Evolutionary conservation across 2,888 invertebrate species (phyloP), one percentile per base, ranked within the genome.

Genomic region (Dicranocentrus wangi): DNA sequence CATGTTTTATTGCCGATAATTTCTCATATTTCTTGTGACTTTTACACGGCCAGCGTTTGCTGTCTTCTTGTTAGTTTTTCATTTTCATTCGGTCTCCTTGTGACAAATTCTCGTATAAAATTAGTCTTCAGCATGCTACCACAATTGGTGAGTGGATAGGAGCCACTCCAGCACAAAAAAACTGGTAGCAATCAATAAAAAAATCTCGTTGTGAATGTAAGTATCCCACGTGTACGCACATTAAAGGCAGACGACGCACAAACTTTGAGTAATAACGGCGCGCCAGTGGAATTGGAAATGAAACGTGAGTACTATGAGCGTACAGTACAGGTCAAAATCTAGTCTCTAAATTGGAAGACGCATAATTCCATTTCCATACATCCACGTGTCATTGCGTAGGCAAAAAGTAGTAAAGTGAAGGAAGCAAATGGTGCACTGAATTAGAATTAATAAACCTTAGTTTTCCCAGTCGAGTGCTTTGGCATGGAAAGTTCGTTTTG

Each of bases 321-420:
- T 10, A 47, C n/a, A 47, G 47, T 47, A 21, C 7, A 13, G 47
- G 47, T 47, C n/a, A n/a, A n/a, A 47, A n/a, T 47, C 47, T 47
- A 3, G 47, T 47, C 2, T n/a, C 10, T n/a, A 21, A 17, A 21
- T 8, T 47, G 47, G 47, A 47, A 47, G 15, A 10, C 21, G 19
- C 7, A 21, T 5, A 13, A 21, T 60, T 60, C 19, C n/a, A 15
- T 27, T 60, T 53, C 32, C 28, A 17, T 19, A n/a, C 55, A n/a
- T 27, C 47, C 77, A 78, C 77, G 77, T 78, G 77, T 78, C 77
- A 69, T 42, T 78, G 77, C 70, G 77, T 78, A 78, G 70, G 70
- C 65, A 53, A 25, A 43, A 66, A 55, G 19, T 55, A n/a, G 13
- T 58, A 51, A 60, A 60, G 27, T 27, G 60, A 28, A 71, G n/a